phyloP scores from a whole-genome alignment of 2,797 vertebrate genomes.

The Bucorvus abyssinicus region DNA sequence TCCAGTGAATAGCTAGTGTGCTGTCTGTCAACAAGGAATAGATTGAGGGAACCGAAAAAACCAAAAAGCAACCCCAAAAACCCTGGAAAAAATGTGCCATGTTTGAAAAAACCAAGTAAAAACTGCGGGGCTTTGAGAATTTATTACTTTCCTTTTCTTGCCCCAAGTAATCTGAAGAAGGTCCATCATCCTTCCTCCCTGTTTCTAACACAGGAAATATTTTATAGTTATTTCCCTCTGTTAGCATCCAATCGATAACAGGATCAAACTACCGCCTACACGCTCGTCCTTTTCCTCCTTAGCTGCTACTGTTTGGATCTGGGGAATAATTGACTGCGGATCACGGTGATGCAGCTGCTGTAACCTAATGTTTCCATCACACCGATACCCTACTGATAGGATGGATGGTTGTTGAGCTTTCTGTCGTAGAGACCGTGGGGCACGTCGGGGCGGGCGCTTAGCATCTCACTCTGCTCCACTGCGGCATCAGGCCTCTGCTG shows the following conservation, averaged over 20 bases:
- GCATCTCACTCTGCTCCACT: background rate
- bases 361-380: background rate
- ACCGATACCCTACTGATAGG: background rate
- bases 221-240: background rate
- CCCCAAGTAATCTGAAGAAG: background rate
- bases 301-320: background rate
- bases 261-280: background rate
- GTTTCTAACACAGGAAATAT: background rate
- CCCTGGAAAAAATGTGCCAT: background rate
- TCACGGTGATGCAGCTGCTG: background rate
- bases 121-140: background rate
- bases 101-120: background rate
- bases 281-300: background rate
- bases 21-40: constrained; percentile 32
- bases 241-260: background rate
- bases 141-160: background rate
- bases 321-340: background rate
- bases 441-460: fast-evolving
- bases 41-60: background rate
- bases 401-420: background rate
- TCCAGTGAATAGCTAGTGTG: constrained; percentile 13
- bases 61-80: background rate
- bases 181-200: background rate
- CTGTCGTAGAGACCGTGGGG: fast-evolving
- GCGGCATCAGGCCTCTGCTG: background rate